A percentile compares a stretch with the other conserved stretches of the same genome.
Evolutionary conservation across 2,888 invertebrate species (phyloP).

Genomic region (Plebejus melissa): DNA sequence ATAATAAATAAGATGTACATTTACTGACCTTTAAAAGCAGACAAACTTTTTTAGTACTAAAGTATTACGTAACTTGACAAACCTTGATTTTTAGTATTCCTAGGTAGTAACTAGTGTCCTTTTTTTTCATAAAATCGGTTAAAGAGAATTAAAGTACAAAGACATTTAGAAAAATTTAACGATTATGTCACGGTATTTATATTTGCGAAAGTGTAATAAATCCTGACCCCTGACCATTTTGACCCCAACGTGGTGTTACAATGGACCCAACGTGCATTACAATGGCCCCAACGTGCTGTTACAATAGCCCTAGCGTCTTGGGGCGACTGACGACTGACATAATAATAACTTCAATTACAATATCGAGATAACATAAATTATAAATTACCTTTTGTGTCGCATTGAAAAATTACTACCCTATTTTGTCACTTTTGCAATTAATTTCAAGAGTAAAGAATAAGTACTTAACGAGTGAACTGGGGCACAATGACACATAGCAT

Average conservation of each 20-base stretch:
- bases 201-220: constrained; percentile 64
- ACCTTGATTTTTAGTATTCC: too few relatives aligned
- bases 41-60: background rate
- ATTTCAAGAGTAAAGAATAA: background rate
- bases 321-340: constrained; percentile 53
- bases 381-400: constrained; percentile 50
- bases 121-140: too few relatives aligned
- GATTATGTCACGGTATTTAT: constrained; percentile 57
- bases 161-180: constrained; percentile 44
- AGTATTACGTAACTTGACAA: too few relatives aligned
- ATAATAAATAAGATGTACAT: background rate
- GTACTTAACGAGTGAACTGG: background rate
- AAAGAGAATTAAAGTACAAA: background rate
- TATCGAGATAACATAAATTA: constrained; percentile 74
- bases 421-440: constrained; percentile 23
- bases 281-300: constrained; percentile 27
- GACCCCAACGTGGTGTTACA: constrained; percentile 60
- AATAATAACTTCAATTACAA: constrained; percentile 71
- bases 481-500: background rate
- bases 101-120: too few relatives aligned
- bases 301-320: constrained; percentile 64
- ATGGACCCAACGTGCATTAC: constrained; percentile 39
- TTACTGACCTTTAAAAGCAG: background rate
- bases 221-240: constrained; percentile 71
- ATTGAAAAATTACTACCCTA: constrained; percentile 24